These are phyloP conservation scores for Cathartes aura DNA, from an alignment of 2,113 vertebrate species.

Conservation along the genomic window DNA sequence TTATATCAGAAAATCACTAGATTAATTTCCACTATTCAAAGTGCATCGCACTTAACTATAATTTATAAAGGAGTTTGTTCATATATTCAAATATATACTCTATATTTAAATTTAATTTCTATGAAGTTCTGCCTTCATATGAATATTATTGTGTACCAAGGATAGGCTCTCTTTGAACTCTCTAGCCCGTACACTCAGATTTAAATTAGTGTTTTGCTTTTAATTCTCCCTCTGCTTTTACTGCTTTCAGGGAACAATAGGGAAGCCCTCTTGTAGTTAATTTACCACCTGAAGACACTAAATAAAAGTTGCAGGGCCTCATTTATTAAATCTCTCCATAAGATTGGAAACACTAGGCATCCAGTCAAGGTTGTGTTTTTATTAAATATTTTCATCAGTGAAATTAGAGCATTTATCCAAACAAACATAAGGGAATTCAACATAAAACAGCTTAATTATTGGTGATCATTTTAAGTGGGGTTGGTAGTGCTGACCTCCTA, in stretches of 20 bases:
- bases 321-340: conserved; percentile 20
- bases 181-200: neutral
- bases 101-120: neutral
- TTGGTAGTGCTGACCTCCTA: neutral
- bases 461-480: neutral
- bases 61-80: neutral
- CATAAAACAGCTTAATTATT: neutral
- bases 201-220: conserved; percentile 10
- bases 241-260: conserved; percentile 33
- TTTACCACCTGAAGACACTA: conserved; percentile 51
- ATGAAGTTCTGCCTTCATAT: neutral
- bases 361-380: neutral
- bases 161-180: neutral
- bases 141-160: neutral
- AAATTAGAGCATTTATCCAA: conserved; percentile 8
- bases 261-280: conserved; percentile 31
- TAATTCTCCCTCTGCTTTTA: conserved; percentile 18
- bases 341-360: neutral
- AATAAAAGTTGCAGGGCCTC: conserved; percentile 21
- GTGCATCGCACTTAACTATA: neutral
- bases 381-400: conserved; percentile 19
- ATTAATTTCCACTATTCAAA: neutral
- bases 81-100: neutral
- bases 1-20: neutral
- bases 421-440: neutral